phyloP scores from a whole-genome alignment of 2,797 vertebrate genomes.

The Phyllotis vaccarum region DNA sequence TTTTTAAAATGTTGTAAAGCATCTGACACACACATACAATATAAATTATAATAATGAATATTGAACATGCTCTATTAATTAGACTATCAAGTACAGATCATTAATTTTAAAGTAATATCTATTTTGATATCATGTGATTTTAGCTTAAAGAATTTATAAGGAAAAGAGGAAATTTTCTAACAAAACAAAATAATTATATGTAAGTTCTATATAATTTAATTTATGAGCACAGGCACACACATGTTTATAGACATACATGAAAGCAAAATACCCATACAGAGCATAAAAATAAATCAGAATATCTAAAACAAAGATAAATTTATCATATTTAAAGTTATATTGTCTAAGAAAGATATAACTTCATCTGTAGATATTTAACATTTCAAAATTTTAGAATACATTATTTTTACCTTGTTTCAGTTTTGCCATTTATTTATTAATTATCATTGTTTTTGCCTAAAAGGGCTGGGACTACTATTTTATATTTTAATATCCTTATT shows the following conservation, averaged over 20 bases:
- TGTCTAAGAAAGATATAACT: not conserved
- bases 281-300: not conserved
- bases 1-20: not conserved
- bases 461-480: not conserved
- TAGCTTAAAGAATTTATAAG: not conserved
- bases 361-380: too few species aligned
- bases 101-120: not conserved
- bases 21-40: not conserved
- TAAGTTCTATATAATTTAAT: not conserved
- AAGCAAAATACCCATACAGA: not conserved
- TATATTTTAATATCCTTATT: not conserved
- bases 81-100: not conserved
- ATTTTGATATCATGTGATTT: not conserved
- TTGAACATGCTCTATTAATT: not conserved
- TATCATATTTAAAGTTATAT: not conserved
- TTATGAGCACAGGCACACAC: too few species aligned
- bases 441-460: not conserved
- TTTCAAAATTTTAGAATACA: too few species aligned
- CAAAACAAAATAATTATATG: not conserved
- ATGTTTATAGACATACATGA: not conserved
- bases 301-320: not conserved
- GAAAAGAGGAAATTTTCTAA: not conserved
- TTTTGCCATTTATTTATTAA: not conserved
- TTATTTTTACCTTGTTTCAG: not conserved
- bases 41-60: not conserved